These are phyloP conservation scores for Microchirus variegatus DNA, from an alignment of 2,797 vertebrate genomes.

Conservation along the genomic window DNA sequence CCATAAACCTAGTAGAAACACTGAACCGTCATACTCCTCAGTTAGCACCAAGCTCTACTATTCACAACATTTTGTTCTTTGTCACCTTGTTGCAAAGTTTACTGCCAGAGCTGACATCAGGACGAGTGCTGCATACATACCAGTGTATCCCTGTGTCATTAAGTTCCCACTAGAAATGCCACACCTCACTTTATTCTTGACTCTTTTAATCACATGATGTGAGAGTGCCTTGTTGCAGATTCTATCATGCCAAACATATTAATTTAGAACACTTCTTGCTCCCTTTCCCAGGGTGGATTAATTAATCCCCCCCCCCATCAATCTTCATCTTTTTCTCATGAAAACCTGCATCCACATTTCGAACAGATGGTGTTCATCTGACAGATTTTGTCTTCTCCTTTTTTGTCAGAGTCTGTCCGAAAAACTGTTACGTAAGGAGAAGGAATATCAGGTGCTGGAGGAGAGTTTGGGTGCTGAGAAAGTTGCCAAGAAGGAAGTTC, in stretches of 20 bases:
- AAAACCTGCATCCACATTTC: not conserved
- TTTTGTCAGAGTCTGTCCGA: constrained; percentile 83
- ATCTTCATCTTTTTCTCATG: not conserved
- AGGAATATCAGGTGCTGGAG: constrained; percentile 86
- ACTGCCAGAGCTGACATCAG: constrained; percentile 26
- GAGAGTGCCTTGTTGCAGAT: constrained; percentile 7
- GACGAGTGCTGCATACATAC: constrained; percentile 24
- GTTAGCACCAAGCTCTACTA: constrained; percentile 44
- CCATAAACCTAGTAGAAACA: too few relatives aligned
- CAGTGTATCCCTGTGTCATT: constrained; percentile 25
- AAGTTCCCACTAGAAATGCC: constrained; percentile 43
- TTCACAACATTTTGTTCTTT: constrained; percentile 71
- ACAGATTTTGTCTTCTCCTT: not conserved
- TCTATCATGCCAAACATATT: constrained; percentile 1
- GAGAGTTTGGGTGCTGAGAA: constrained; percentile 84
- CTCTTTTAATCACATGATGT: constrained; percentile 12
- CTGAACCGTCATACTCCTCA: constrained; percentile 45
- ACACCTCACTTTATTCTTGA: constrained; percentile 31
- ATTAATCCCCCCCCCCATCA: not conserved
- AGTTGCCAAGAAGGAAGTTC: constrained; percentile 83
- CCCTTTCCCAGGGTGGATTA: not conserved
- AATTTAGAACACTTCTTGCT: constrained; percentile 13
- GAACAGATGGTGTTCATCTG: not conserved
- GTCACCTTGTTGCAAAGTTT: constrained; percentile 55
- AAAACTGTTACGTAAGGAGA: constrained; percentile 87